Evolutionary conservation across 2,113 vertebrate genomes (phyloP), one percentile per base, ranked within the genome.

Genomic region (Syngnathus floridae): DNA sequence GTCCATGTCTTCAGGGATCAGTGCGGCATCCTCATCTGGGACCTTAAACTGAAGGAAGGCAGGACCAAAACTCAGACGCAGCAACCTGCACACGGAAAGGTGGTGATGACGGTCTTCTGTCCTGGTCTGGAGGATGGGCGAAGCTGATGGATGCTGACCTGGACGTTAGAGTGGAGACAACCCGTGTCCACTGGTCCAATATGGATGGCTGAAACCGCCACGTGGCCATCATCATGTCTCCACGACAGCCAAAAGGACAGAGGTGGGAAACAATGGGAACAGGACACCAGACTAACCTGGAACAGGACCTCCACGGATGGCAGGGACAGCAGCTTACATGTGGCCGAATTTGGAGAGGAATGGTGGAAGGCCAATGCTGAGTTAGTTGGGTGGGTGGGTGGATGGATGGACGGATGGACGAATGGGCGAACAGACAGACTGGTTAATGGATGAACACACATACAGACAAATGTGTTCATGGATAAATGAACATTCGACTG

Each of bases 161-260:
- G 69, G 95, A 95, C 9, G 95, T 98, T 11, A 98, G 93, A 12
- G 95, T 94, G 79, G 92, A 95, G 79, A 94, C 92, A 75, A 95
- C 94, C 76, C 94, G 94, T 89, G 93, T 98, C 95, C 95, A 98
- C 84, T 96, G 95, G 76, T 97, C 95, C 4, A 98, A 94, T n/a
- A 97, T 94, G 45, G 95, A 94, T 4, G 95, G 93, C 82, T 97
- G 95, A 84, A 97, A 95, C 81, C 95, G 90, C 95, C 95, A 98
- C 82, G 95, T 97, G 69, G 93, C 94, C 84, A 98, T 90, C 95
- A 97, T 97, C 86, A n/a, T 98, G 95, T 80, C 93, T 92, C 68
- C 95, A 94, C 9, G 94, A 97, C 85, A 96, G 95, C 95, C 95
- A 98, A 52, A 95, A 97, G 0, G 95, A 95, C 6, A 93, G 95